A percentile compares a stretch with the other conserved stretches of the same genome.
phyloP scores from a whole-genome alignment of 2,888 invertebrate species.

The Orthosia incerta region DNA sequence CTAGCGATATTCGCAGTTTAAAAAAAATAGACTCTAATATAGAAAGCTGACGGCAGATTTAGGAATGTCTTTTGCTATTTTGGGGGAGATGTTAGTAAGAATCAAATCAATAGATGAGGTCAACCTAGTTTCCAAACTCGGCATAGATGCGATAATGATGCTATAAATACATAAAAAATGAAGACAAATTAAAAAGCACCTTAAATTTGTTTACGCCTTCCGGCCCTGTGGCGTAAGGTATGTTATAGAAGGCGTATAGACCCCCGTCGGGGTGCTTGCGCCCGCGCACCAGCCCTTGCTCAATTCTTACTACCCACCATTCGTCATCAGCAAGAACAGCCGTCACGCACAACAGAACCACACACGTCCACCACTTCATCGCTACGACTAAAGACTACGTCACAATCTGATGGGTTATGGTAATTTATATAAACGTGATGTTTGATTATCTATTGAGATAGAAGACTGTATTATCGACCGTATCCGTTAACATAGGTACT shows the following conservation, averaged over 20 bases:
- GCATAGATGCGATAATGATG: too few species aligned
- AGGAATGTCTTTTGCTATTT: too few species aligned
- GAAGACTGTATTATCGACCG: not conserved
- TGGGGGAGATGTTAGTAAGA: too few species aligned
- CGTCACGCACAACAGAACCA: constrained; percentile 14
- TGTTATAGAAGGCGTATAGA: constrained; percentile 71
- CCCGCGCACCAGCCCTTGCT: too few species aligned
- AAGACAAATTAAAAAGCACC: constrained; percentile 56
- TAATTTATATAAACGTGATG: too few species aligned
- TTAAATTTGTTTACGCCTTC: constrained; percentile 70
- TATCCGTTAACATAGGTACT: not conserved
- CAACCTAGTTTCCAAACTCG: too few species aligned
- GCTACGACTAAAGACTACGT: not conserved
- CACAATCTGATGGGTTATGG: not conserved
- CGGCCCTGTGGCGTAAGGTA: constrained; percentile 77
- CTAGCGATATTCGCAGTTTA: too few species aligned
- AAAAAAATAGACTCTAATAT: too few species aligned
- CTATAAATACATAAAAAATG: too few species aligned
- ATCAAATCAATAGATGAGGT: too few species aligned
- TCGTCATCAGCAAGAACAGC: constrained; percentile 24
- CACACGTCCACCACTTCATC: constrained; percentile 35
- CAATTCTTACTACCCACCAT: too few species aligned
- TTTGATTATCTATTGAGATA: not conserved
- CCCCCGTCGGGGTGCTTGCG: constrained; percentile 51
- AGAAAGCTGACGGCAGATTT: too few species aligned